A percentile compares a stretch with the other conserved stretches of the same genome.
These are phyloP conservation scores for Aegithalos caudatus DNA, from an alignment of 2,113 vertebrate species.

Conservation along the genomic window DNA sequence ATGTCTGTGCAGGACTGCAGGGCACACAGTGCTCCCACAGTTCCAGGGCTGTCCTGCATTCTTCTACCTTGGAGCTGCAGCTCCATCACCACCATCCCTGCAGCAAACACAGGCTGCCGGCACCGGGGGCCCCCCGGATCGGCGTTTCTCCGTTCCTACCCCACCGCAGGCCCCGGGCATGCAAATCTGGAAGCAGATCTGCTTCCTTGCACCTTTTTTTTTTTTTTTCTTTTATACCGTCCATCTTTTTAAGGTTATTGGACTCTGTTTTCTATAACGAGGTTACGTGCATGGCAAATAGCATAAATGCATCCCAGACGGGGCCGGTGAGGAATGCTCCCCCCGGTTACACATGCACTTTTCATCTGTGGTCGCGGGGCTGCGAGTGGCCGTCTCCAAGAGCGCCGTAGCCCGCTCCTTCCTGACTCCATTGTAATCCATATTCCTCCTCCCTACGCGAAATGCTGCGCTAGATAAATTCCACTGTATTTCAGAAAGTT, in stretches of 20 bases:
- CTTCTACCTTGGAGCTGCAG: neutral
- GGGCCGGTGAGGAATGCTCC: slow-evolving; percentile 28
- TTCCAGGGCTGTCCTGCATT: neutral
- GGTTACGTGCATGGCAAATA: slow-evolving; percentile 62
- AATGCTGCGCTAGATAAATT: slow-evolving; percentile 65
- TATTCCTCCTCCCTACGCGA: slow-evolving; percentile 55
- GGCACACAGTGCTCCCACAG: fast-evolving
- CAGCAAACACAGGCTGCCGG: neutral
- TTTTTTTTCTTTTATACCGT: neutral
- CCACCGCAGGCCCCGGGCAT: neutral
- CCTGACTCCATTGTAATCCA: slow-evolving; percentile 59
- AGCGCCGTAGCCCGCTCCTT: slow-evolving; percentile 7
- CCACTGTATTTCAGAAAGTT: slow-evolving; percentile 75
- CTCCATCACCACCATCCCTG: neutral
- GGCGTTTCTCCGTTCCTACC: neutral
- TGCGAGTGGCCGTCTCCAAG: slow-evolving; percentile 15
- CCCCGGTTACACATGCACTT: slow-evolving; percentile 47
- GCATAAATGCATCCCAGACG: slow-evolving; percentile 58
- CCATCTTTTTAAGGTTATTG: slow-evolving; percentile 45
- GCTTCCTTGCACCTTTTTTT: slow-evolving; percentile 41
- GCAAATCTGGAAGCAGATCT: slow-evolving; percentile 34
- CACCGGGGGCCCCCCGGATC: neutral
- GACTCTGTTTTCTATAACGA: slow-evolving; percentile 56
- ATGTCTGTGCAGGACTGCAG: fast-evolving
- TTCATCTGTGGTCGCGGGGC: slow-evolving; percentile 33